phyloP scores from a whole-genome alignment of 1,140 invertebrate genomes.

The Tetramorium simillimum region DNA sequence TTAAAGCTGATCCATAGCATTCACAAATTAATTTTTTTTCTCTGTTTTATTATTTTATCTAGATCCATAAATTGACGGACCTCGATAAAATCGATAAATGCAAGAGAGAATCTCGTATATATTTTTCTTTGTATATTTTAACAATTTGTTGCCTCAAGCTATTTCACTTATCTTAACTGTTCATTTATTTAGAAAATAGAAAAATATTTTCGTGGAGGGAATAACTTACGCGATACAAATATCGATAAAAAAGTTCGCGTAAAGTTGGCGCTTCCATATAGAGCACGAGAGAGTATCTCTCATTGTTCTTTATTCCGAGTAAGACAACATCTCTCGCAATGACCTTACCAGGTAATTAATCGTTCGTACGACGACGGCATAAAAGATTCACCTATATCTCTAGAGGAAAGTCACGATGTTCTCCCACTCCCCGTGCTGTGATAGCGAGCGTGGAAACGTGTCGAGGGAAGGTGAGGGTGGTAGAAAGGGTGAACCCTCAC shows the following conservation, averaged over 20 bases:
- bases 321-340: slow-evolving; percentile 28
- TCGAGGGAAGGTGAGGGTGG: slow-evolving; percentile 59
- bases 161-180: not conserved
- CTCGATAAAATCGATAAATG: not conserved
- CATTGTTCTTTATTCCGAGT: slow-evolving; percentile 46
- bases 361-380: slow-evolving; percentile 61
- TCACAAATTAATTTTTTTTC: not conserved
- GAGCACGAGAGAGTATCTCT: not conserved
- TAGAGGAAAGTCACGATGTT: slow-evolving; percentile 63
- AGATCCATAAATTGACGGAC: not conserved
- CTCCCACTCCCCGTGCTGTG: slow-evolving; percentile 14
- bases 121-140: not conserved
- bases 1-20: not conserved
- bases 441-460: slow-evolving; percentile 50
- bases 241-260: not conserved
- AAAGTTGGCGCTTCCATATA: not conserved
- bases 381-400: slow-evolving; percentile 70
- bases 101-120: not conserved
- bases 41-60: not conserved
- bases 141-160: not conserved
- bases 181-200: not conserved
- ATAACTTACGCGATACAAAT: not conserved
- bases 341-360: slow-evolving; percentile 65
- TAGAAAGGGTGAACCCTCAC: slow-evolving; percentile 68
- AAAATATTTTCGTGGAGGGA: not conserved